phyloP scores from a whole-genome alignment of 30 jellyfish, hydroid and myxozoan species.

The Aurelia coerulea region DNA sequence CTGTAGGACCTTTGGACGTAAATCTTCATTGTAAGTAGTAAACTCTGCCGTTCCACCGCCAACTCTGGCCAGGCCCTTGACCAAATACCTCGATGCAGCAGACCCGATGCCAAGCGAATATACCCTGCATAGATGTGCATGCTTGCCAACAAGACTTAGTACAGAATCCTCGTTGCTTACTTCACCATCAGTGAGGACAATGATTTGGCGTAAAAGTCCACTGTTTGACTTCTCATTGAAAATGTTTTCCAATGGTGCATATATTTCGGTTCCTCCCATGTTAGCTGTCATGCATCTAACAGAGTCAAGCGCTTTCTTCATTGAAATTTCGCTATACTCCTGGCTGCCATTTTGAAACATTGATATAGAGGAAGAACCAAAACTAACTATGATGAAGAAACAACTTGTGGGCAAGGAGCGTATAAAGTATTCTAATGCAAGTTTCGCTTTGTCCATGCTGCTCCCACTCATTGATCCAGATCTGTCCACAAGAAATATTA shows the following conservation, averaged over 20 bases:
- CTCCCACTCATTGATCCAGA: background rate
- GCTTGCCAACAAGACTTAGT: background rate
- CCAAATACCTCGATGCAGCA: constrained; percentile 3
- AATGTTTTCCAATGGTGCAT: background rate
- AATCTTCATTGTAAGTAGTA: background rate
- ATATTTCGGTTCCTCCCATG: constrained; percentile 27
- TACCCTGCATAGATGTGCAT: background rate
- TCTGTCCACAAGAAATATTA: constrained; percentile 9
- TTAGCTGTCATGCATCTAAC: constrained; percentile 7
- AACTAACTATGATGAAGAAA: constrained; percentile 7
- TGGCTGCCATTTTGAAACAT: constrained; percentile 2
- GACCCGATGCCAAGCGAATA: background rate
- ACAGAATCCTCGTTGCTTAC: background rate
- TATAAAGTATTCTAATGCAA: background rate
- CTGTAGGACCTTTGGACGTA: constrained; percentile 3
- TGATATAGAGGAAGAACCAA: background rate
- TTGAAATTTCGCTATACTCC: background rate
- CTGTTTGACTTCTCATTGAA: background rate
- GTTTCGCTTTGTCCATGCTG: constrained; percentile 10
- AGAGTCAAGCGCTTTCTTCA: background rate
- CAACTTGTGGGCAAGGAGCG: constrained; percentile 3
- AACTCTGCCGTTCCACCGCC: background rate
- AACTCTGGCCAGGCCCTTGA: background rate
- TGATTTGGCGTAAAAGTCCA: background rate
- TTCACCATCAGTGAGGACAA: constrained; percentile 29